Percentiles rank a stretch among this genome's conserved stretches.
These are phyloP conservation scores for Copidosoma floridanum DNA, from an alignment of 1,140 invertebrate species.

Conservation along the genomic window DNA sequence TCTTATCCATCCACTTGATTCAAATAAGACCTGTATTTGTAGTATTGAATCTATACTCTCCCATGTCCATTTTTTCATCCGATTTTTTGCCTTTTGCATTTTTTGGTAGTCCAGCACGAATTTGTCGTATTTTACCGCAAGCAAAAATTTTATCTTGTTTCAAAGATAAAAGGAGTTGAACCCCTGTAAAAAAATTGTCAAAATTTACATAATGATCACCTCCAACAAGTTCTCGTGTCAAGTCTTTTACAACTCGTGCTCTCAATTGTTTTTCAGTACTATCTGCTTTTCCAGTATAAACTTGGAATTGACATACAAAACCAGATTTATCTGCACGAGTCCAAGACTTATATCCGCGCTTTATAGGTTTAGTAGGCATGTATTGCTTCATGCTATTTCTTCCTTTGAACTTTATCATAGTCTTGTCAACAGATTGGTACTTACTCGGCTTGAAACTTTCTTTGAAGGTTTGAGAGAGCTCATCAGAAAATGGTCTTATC, in stretches of 20 bases:
- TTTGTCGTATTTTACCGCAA: conserved; percentile 35
- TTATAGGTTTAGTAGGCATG: conserved; percentile 52
- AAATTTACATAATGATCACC: conserved; percentile 40
- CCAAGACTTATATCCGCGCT: conserved; percentile 39
- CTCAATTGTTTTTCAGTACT: conserved; percentile 30
- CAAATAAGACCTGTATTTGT: conserved; percentile 14
- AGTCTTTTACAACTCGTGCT: conserved; percentile 39
- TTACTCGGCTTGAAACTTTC: conserved; percentile 3
- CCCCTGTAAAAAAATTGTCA: conserved; percentile 43
- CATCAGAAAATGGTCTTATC: conserved; percentile 20
- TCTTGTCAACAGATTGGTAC: conserved; percentile 37
- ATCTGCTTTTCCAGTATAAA: conserved; percentile 48
- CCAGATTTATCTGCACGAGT: conserved; percentile 39
- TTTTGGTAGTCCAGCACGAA: conserved; percentile 32
- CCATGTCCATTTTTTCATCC: conserved; percentile 33
- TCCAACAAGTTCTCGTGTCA: conserved; percentile 34
- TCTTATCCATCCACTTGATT: conserved; percentile 38
- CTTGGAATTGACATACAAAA: conserved; percentile 51
- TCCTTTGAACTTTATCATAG: conserved; percentile 47
- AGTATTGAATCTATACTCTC: conserved; percentile 15
- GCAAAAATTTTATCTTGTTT: conserved; percentile 40
- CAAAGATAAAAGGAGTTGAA: conserved; percentile 39
- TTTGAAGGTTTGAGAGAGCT: conserved; percentile 20
- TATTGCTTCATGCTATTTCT: conserved; percentile 50
- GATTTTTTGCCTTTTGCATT: conserved; percentile 29